phyloP scores from a whole-genome alignment of 2,888 invertebrate genomes.

The Formica aserva region DNA sequence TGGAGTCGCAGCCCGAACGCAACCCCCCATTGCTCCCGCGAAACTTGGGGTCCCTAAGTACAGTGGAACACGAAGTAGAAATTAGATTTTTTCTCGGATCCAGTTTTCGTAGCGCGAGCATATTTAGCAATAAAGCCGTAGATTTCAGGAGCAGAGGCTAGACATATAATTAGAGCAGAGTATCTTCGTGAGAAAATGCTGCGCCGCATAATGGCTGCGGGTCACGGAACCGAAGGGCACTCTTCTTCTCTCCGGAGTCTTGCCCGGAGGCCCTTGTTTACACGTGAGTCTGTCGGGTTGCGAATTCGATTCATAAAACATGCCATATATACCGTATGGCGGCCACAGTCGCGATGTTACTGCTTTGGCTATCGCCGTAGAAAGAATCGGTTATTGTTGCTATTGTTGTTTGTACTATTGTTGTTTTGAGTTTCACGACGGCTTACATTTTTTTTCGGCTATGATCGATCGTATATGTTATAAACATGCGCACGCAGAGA shows the following conservation, averaged over 20 bases:
- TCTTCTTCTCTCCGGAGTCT: conserved; percentile 46
- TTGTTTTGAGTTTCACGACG: conserved; percentile 7
- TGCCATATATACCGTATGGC: not conserved
- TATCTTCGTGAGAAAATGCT: conserved; percentile 84
- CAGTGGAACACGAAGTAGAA: conserved; percentile 69
- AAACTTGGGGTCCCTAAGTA: conserved; percentile 55
- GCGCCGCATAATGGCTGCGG: conserved; percentile 80
- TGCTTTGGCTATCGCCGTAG: not conserved
- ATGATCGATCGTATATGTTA: conserved; percentile 20
- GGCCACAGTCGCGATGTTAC: not conserved
- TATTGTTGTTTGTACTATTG: not conserved
- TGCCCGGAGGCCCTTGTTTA: conserved; percentile 61
- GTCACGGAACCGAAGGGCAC: conserved; percentile 79
- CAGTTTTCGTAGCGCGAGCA: conserved; percentile 49
- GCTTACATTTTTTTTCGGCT: not conserved
- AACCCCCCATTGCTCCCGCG: conserved; percentile 19
- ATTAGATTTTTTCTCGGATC: conserved; percentile 73
- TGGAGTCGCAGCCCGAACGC: conserved; percentile 10
- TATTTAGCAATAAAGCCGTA: conserved; percentile 82
- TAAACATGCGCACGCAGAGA: conserved; percentile 15
- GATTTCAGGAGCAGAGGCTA: conserved; percentile 83
- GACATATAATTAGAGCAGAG: conserved; percentile 84
- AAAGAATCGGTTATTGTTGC: not conserved
- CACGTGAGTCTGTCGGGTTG: conserved; percentile 38
- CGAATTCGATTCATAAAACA: conserved; percentile 39